Evolutionary conservation across 2,888 invertebrate species (phyloP).

Genomic region (Epistrophella euchroma): DNA sequence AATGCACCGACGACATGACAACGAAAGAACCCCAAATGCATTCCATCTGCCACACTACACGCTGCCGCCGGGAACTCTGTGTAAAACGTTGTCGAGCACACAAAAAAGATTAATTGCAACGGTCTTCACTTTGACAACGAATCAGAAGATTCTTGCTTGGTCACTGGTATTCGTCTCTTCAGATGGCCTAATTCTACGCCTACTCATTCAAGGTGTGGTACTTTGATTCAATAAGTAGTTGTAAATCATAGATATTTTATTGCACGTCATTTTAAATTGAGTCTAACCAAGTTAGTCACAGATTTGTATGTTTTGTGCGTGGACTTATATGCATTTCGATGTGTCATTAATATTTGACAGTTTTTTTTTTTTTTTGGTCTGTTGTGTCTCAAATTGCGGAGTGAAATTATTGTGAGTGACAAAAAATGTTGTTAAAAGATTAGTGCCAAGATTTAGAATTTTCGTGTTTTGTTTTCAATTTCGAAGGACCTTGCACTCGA

Average conservation of each 20-base stretch:
- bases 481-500: constrained; percentile 50
- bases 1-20: constrained; percentile 59
- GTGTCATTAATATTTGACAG: constrained; percentile 46
- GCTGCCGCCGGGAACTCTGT: constrained; percentile 14
- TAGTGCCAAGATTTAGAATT: constrained; percentile 52
- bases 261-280: constrained; percentile 61
- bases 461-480: constrained; percentile 18
- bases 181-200: constrained; percentile 68
- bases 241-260: constrained; percentile 39
- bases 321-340: constrained; percentile 27
- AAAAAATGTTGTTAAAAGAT: constrained; percentile 34
- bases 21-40: constrained; percentile 51
- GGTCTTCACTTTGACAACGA: constrained; percentile 26
- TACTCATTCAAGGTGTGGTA: constrained; percentile 44
- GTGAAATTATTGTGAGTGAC: constrained; percentile 65
- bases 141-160: constrained; percentile 39
- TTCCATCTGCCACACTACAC: constrained; percentile 57
- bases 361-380: constrained; percentile 11
- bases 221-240: constrained; percentile 18
- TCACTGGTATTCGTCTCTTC: constrained; percentile 32
- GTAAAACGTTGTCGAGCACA: background rate
- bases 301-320: constrained; percentile 41
- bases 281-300: constrained; percentile 50
- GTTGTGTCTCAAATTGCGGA: constrained; percentile 25
- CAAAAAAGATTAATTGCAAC: constrained; percentile 48